These are phyloP conservation scores for Cecropterus lyciades DNA, from an alignment of 1,140 invertebrate genomes.

Conservation along the genomic window DNA sequence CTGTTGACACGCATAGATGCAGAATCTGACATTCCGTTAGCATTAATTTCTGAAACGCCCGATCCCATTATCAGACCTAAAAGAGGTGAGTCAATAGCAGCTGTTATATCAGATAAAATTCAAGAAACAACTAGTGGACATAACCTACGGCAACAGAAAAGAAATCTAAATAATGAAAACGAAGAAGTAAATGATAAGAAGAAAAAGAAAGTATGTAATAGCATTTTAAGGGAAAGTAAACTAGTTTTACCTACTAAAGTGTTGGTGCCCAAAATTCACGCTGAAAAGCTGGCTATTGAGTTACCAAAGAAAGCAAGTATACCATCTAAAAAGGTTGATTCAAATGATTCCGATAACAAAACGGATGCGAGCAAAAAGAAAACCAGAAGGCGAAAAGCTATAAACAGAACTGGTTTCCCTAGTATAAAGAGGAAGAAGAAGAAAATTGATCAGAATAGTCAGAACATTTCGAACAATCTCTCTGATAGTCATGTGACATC, in stretches of 20 bases:
- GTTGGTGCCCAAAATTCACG: slow-evolving; percentile 68
- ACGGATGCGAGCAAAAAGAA: slow-evolving; percentile 85
- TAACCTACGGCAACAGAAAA: slow-evolving; percentile 79
- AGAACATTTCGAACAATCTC: slow-evolving; percentile 47
- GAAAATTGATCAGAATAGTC: slow-evolving; percentile 79
- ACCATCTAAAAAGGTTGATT: slow-evolving; percentile 46
- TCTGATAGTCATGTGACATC: slow-evolving; percentile 73
- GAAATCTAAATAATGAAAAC: slow-evolving; percentile 70
- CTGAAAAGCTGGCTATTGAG: slow-evolving; percentile 60
- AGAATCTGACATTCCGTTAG: slow-evolving; percentile 71
- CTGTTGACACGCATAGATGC: slow-evolving; percentile 63
- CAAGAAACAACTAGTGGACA: slow-evolving; percentile 77
- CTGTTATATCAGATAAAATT: slow-evolving; percentile 81
- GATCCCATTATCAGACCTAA: slow-evolving; percentile 72
- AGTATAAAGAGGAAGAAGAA: slow-evolving; percentile 94
- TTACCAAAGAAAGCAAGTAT: slow-evolving; percentile 51
- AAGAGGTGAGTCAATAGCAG: slow-evolving; percentile 79
- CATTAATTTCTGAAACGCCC: slow-evolving; percentile 73
- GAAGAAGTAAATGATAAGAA: slow-evolving; percentile 76
- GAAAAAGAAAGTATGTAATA: slow-evolving; percentile 78
- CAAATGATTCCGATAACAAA: slow-evolving; percentile 57
- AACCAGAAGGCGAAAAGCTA: slow-evolving; percentile 89
- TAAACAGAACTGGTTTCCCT: slow-evolving; percentile 94
- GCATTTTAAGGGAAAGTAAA: slow-evolving; percentile 77
- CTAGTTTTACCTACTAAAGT: slow-evolving; percentile 72